phyloP scores from a whole-genome alignment of 2,797 vertebrate species.

The Paramormyrops hopkinsi region DNA sequence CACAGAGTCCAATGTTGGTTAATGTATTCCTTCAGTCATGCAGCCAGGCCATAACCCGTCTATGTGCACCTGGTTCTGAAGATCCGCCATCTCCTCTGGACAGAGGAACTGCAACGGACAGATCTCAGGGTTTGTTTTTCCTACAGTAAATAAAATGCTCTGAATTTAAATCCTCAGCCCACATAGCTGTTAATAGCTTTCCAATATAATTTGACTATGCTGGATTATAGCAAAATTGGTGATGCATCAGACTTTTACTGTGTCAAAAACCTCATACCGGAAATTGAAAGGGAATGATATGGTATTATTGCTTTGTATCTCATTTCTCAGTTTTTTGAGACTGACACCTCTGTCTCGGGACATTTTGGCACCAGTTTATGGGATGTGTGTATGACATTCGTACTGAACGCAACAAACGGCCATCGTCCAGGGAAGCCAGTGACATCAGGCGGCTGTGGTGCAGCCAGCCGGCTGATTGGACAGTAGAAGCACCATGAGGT shows the following conservation, averaged over 20 bases:
- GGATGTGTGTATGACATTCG: background rate
- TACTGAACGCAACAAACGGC: background rate
- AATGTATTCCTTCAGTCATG: background rate
- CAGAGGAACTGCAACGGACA: background rate
- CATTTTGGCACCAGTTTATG: constrained; percentile 14
- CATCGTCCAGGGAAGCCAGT: background rate
- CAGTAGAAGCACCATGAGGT: background rate
- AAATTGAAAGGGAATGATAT: constrained; percentile 9
- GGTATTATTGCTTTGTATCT: constrained; percentile 28
- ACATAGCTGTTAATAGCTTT: background rate
- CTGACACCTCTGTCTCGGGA: constrained; percentile 23
- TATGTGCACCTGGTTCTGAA: background rate
- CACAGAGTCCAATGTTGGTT: background rate
- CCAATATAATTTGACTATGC: background rate
- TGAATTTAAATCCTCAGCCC: background rate
- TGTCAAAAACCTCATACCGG: background rate
- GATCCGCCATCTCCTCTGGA: background rate
- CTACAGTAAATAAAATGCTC: background rate
- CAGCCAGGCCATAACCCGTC: background rate
- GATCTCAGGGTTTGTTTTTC: background rate
- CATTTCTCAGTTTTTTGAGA: constrained; percentile 34
- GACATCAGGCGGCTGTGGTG: background rate
- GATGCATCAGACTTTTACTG: background rate
- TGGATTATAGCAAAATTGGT: background rate
- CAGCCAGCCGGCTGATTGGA: background rate